Base-by-base conservation (phyloP, 2,888 invertebrate species). In the Bombylius major region DNA sequence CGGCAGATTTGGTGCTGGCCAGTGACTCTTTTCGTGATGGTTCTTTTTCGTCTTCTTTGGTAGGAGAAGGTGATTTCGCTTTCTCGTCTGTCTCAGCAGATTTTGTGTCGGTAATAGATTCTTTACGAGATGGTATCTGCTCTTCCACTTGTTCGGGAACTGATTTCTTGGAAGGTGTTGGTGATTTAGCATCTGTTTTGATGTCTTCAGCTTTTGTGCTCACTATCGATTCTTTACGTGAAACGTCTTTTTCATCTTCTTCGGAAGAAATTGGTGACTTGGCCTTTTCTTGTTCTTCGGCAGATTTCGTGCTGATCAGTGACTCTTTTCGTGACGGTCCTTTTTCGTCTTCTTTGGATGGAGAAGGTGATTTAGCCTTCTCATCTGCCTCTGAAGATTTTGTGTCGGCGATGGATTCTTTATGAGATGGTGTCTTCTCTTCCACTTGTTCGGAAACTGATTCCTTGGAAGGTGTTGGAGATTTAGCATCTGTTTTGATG, bases 21-120 rank as follows among this genome's bases (percentile, higher is more conserved):
- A 63, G 62, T 5, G 65, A 65, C 47, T 64, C 66, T 59, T 65
- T 54, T 59, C 64, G 61, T 12, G 59, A 53, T 49, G 62, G 62
- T 8, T 57, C 47, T 6, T 62, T 48, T 45, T 49, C 56, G 11
- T 60, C 61, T 7, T 36, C 34, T 36, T 8, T 36, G 1, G 34
- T 3, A 3, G 8, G 34, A 7, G 34, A 7, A 1, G 34, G 34
- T 36, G 34, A 3, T 36, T 36, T 36, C 34, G 34, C 5, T 4
- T 36, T 36, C 8, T 36, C 34, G 5, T 36, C 8, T 48, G 63
- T 64, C 50, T 61, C 64, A 55, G 65, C 66, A 44, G 62, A 61
- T 7, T 61, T 55, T 7, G 55, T 59, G 34, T 65, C 66, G 4
- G 65, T 59, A 7, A 63, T 61, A 4, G 65, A 65, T 49, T 64